Evolutionary conservation across 2,888 invertebrate genomes (phyloP).

Genomic region (Laspeyria flexula): DNA sequence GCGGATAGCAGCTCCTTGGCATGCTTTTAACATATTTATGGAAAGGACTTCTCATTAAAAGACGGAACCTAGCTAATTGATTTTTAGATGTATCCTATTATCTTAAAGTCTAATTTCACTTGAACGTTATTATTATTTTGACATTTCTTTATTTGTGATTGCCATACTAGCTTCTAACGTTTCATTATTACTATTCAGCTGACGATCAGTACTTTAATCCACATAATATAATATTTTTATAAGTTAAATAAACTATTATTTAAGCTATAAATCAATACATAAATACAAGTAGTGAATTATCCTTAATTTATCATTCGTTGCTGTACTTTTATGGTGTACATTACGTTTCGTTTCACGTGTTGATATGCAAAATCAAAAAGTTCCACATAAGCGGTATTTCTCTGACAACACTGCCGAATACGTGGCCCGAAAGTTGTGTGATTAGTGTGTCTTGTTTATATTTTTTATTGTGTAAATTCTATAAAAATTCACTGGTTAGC

Average conservation of each 20-base stretch:
- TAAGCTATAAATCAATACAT: too few species aligned
- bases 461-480: conserved; percentile 75
- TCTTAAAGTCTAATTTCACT: too few species aligned
- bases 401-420: conserved; percentile 82
- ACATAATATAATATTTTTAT: neutral
- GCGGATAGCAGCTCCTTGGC: too few species aligned
- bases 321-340: neutral
- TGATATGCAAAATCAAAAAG: conserved; percentile 64
- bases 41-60: too few species aligned
- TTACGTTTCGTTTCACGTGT: conserved; percentile 58
- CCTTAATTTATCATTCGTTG: too few species aligned
- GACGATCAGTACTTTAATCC: neutral
- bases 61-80: too few species aligned
- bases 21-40: too few species aligned
- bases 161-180: conserved; percentile 46
- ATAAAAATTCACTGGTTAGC: conserved; percentile 59
- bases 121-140: too few species aligned
- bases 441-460: conserved; percentile 78
- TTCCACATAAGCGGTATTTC: conserved; percentile 81
- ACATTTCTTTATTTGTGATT: conserved; percentile 42
- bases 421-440: conserved; percentile 80
- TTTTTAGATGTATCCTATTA: too few species aligned
- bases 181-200: conserved; percentile 23
- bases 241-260: too few species aligned
- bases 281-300: too few species aligned